These are phyloP conservation scores for Acleris sparsana DNA, from an alignment of 2,888 invertebrate species.

Conservation along the genomic window DNA sequence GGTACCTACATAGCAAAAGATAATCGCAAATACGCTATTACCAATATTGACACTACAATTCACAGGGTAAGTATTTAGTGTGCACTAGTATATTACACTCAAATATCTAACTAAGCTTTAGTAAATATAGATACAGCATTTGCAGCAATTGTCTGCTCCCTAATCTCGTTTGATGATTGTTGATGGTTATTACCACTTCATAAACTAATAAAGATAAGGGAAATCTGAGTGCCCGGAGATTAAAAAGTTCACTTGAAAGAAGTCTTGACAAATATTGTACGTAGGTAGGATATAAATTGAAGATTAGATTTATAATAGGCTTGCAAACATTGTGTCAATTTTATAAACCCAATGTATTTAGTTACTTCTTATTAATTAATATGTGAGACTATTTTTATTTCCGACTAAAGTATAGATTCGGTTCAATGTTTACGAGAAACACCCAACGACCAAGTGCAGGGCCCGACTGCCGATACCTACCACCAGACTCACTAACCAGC, in stretches of 20 bases:
- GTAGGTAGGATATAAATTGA: no score
- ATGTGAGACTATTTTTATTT: no score
- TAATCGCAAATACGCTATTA: neutral
- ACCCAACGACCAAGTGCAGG: no score
- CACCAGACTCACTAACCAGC: no score
- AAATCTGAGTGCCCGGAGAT: slow-evolving; percentile 1
- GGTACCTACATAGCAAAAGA: neutral
- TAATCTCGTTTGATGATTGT: slow-evolving; percentile 24
- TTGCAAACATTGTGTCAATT: no score
- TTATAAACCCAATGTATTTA: no score
- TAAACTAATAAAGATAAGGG: slow-evolving; percentile 20
- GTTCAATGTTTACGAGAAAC: no score
- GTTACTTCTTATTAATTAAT: no score
- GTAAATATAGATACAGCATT: neutral
- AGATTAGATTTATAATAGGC: no score
- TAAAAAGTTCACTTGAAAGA: slow-evolving; percentile 1
- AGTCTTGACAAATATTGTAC: no score
- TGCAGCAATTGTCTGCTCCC: slow-evolving; percentile 6
- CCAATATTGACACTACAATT: slow-evolving; percentile 1
- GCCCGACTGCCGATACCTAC: no score
- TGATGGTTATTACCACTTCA: slow-evolving; percentile 11
- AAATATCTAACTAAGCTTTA: slow-evolving; percentile 3
- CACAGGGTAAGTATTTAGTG: neutral
- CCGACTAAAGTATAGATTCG: no score
- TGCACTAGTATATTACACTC: neutral